A percentile compares a stretch with the other conserved stretches of the same genome.
Conservation (phyloP, 2,888 invertebrate genomes). For the Platycheirus albimanus region DNA sequence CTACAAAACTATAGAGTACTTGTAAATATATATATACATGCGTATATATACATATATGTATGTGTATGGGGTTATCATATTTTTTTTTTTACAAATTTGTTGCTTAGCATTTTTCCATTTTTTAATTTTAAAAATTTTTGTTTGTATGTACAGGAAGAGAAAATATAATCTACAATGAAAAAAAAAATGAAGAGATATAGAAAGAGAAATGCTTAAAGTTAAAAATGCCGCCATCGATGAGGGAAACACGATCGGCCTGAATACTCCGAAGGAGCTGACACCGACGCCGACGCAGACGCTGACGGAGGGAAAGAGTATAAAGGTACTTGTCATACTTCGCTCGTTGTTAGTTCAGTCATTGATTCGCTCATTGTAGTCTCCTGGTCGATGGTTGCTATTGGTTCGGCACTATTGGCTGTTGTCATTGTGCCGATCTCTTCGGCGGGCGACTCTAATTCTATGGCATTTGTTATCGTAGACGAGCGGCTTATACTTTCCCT, state of each 20-base stretch:
- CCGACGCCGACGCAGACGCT: slow-evolving; percentile 4
- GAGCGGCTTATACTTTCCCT: slow-evolving; percentile 75
- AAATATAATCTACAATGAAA: slow-evolving; percentile 10
- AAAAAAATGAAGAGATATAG: slow-evolving; percentile 1
- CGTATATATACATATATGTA: too few relatives aligned
- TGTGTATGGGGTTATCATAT: slow-evolving; percentile 22
- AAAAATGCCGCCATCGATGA: slow-evolving; percentile 45
- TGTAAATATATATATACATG: slow-evolving; percentile 66
- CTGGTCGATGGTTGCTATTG: slow-evolving; percentile 62
- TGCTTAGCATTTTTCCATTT: too few relatives aligned
- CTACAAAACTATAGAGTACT: slow-evolving; percentile 50
- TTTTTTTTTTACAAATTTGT: slow-evolving; percentile 41
- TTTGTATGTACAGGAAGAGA: slow-evolving; percentile 27
- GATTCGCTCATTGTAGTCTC: slow-evolving; percentile 72
- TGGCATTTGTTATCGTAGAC: slow-evolving; percentile 57
- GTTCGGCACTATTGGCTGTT: slow-evolving; percentile 49
- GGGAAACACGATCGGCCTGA: slow-evolving; percentile 30
- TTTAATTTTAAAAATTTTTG: too few relatives aligned
- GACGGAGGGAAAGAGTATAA: slow-evolving; percentile 33
- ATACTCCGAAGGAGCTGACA: slow-evolving; percentile 14
- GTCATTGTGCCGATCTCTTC: slow-evolving; percentile 37
- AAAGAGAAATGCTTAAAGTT: slow-evolving; percentile 33
- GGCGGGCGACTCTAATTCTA: slow-evolving; percentile 43
- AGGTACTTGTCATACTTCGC: slow-evolving; percentile 63
- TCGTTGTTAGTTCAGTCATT: slow-evolving; percentile 69